Base-by-base conservation (phyloP, 2,797 vertebrate species). In the Acrossocheilus fasciatus region DNA sequence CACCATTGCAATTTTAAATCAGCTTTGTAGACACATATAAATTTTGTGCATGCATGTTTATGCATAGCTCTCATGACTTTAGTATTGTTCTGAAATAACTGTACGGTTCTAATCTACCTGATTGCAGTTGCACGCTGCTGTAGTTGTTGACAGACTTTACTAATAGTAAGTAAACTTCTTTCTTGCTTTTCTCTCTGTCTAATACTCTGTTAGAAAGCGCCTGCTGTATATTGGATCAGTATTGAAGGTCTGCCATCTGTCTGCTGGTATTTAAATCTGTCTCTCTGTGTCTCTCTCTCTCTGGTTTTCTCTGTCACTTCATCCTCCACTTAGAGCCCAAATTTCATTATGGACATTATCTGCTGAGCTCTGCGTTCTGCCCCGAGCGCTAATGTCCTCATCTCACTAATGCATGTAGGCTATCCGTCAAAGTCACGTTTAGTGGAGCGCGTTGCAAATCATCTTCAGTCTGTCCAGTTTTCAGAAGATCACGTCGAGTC, bases 351-450 rank as follows among this genome's bases (percentile, higher is more conserved):
- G 72, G 12, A 57, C 43, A 34, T 78, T 76, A 84, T 88, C 70
- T 76, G 68, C 79, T 82, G 74, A 50, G 72, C 50, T 12, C 26
- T 47, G 74, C 81, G n/a, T 45, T 78, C 82, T 79, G 54, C 68
- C 68, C 45, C n/a, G 5, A 36, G 59, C 59, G 36, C 30, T 62
- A 85, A 78, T 78, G 73, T 43, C 45, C 74, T 72, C 86, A 83
- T 87, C 86, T 87, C 79, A 41, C 82, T 85, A 68, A 82, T 72
- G 82, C 79, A 68, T 85, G 70, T 39, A 26, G 9, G 7, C 43
- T 9, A 81, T 85, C 68, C n/a, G 59, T 87, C 86, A 87, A 78
- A 75, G 79, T 74, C 70, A 75, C 59, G 18, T 73, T 52, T n/a
- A 66, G 30, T 76, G 62, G 11, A 81, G 47, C 14, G 1, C 20